Evolutionary conservation across 2,888 invertebrate genomes (phyloP).

Genomic region (Pomacea canaliculata): DNA sequence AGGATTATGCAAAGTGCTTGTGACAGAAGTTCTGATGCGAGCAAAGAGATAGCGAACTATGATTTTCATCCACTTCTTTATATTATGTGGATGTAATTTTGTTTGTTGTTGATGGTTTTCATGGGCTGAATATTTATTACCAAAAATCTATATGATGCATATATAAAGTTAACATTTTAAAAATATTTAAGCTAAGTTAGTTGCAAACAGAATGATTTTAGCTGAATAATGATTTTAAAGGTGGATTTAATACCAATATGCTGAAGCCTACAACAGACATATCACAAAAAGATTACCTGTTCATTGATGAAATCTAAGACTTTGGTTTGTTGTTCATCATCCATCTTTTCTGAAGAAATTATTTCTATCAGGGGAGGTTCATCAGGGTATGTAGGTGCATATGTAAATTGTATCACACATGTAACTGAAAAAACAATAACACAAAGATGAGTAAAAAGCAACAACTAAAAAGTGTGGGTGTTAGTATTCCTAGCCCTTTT

Average conservation of each 20-base stretch:
- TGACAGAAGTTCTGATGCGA: too few relatives aligned
- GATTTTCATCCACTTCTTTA: too few relatives aligned
- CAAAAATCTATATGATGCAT: too few relatives aligned
- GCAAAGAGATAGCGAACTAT: too few relatives aligned
- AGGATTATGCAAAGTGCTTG: too few relatives aligned
- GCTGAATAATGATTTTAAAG: background rate
- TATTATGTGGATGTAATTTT: too few relatives aligned
- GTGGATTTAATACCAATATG: background rate
- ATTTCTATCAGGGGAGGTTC: slow-evolving; percentile 85
- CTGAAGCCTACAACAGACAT: background rate
- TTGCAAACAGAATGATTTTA: too few relatives aligned
- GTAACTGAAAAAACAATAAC: slow-evolving; percentile 65
- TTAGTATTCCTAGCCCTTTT: too few relatives aligned
- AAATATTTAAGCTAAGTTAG: too few relatives aligned
- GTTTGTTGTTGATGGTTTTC: too few relatives aligned
- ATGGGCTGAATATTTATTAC: too few relatives aligned
- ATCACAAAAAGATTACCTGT: slow-evolving; percentile 44
- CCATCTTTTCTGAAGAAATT: slow-evolving; percentile 74
- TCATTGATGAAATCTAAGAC: slow-evolving; percentile 53
- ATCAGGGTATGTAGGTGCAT: slow-evolving; percentile 90
- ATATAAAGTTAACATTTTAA: too few relatives aligned
- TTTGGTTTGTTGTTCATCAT: slow-evolving; percentile 69
- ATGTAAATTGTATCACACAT: slow-evolving; percentile 80
- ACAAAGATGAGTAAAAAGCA: background rate
- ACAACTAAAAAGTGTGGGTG: background rate